A percentile compares a stretch with the other conserved stretches of the same genome.
These are phyloP conservation scores for Heloderma charlesbogerti DNA, from an alignment of 2,113 vertebrate species.

Conservation along the genomic window DNA sequence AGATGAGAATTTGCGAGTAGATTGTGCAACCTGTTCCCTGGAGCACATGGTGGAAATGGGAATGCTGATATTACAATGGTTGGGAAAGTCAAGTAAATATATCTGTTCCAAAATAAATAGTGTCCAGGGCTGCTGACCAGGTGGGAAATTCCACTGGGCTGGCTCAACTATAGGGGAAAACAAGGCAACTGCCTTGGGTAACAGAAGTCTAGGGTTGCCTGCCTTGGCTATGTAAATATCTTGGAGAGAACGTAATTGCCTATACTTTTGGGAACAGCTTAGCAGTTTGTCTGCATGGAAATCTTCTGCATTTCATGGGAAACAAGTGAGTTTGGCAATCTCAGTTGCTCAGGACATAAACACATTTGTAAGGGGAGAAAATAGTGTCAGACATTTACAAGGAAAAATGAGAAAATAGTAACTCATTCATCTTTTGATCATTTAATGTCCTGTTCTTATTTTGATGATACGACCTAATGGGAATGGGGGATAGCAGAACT, in stretches of 20 bases:
- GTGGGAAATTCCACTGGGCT: background rate
- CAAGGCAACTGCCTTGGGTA: background rate
- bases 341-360: background rate
- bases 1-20: background rate
- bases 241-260: background rate
- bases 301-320: background rate
- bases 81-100: background rate
- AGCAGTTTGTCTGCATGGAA: background rate
- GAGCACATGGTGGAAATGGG: background rate
- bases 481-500: background rate
- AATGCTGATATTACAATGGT: background rate
- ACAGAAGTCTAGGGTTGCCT: background rate
- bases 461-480: background rate
- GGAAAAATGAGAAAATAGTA: background rate
- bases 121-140: background rate
- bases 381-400: background rate
- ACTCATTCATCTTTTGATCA: background rate
- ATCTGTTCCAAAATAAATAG: background rate
- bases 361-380: background rate
- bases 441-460: background rate
- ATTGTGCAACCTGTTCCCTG: background rate
- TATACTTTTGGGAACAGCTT: background rate
- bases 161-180: background rate
- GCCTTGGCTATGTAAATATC: background rate
- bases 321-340: background rate